A percentile compares a stretch with the other conserved stretches of the same genome.
These are phyloP conservation scores for Oncorhynchus mykiss DNA, from an alignment of 2,113 vertebrate species.

Conservation along the genomic window DNA sequence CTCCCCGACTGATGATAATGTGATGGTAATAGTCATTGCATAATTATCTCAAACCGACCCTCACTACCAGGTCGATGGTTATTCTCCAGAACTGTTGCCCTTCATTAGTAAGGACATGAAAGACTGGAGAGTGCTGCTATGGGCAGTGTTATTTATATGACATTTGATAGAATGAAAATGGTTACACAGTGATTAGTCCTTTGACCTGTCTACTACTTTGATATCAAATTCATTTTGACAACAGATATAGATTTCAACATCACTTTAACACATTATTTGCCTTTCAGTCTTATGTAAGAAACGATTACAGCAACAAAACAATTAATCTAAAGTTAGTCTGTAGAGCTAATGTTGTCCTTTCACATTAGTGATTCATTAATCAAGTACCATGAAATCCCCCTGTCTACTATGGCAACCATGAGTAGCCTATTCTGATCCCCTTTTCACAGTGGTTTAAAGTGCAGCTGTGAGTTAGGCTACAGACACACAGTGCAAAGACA, in stretches of 20 bases:
- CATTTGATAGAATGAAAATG: too few species aligned
- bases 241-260: background rate
- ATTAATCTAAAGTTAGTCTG: background rate
- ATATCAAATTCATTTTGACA: background rate
- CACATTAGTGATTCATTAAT: slow-evolving; percentile 4
- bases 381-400: background rate
- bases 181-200: too few species aligned
- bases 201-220: background rate
- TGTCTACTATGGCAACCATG: background rate
- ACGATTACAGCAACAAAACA: background rate
- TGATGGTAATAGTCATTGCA: too few species aligned
- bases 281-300: too few species aligned
- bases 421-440: background rate
- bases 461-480: background rate
- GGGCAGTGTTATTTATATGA: too few species aligned
- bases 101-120: too few species aligned
- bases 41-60: too few species aligned
- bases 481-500: slow-evolving; percentile 16
- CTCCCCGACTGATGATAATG: background rate
- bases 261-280: background rate
- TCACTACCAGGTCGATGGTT: too few species aligned
- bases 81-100: too few species aligned
- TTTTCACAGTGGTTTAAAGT: background rate
- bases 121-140: too few species aligned
- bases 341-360: too few species aligned